Evolutionary conservation across 30 jellyfish, hydroid and myxozoan genomes (phyloP).

Genomic region (Aurelia aurita): DNA sequence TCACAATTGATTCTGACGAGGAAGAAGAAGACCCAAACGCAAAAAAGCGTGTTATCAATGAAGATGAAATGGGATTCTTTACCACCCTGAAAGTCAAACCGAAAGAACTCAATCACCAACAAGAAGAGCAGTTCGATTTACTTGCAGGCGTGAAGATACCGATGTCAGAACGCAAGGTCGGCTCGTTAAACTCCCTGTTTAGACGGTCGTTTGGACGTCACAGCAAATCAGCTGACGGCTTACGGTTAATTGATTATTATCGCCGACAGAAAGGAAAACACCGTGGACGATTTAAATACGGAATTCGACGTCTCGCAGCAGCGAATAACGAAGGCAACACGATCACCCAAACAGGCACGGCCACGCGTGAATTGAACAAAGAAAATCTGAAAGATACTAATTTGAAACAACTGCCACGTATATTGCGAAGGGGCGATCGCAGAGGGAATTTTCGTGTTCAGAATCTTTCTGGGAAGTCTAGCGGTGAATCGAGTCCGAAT

Average conservation of each 20-base stretch:
- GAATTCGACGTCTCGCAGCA: constrained; percentile 8
- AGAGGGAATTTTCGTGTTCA: constrained; percentile 38
- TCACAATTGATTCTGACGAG: constrained; percentile 92
- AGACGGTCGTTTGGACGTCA: constrained; percentile 27
- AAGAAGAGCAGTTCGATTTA: constrained; percentile 68
- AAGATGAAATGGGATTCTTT: constrained; percentile 67
- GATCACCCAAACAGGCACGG: constrained; percentile 2
- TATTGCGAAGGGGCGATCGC: constrained; percentile 52
- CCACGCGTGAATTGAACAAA: constrained; percentile 31
- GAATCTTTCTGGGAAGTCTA: constrained; percentile 42
- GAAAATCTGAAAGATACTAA: constrained; percentile 31
- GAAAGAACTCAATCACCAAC: constrained; percentile 63
- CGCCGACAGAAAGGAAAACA: constrained; percentile 56
- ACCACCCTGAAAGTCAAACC: constrained; percentile 83
- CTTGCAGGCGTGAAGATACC: constrained; percentile 53
- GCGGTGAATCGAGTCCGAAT: not conserved
- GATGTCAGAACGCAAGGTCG: constrained; percentile 30
- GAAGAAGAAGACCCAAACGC: constrained; percentile 57
- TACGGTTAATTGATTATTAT: constrained; percentile 53
- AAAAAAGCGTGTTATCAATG: constrained; percentile 25
- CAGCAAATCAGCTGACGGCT: constrained; percentile 46
- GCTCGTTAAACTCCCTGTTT: constrained; percentile 5
- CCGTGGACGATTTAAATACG: constrained; percentile 37
- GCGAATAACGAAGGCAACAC: constrained; percentile 3
- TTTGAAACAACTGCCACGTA: constrained; percentile 1